A percentile compares a stretch with the other conserved stretches of the same genome.
Conservation (phyloP, 2,888 invertebrate genomes). For the Caenorhabditis becei region DNA sequence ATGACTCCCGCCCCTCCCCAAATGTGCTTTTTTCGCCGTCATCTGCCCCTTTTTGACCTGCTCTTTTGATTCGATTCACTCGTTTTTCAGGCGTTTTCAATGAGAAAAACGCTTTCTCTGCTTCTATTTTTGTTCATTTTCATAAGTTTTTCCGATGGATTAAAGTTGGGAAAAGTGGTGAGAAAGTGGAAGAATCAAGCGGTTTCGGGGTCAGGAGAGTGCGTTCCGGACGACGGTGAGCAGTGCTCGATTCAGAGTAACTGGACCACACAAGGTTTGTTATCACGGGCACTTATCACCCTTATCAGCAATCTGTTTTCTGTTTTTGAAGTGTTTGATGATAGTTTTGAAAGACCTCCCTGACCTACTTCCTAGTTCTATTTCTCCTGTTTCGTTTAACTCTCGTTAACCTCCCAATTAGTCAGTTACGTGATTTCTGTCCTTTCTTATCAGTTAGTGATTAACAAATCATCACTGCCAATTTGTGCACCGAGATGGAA, state of each 20-base stretch:
- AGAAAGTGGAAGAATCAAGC: conserved; percentile 24
- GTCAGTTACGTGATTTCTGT: background rate
- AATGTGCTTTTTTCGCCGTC: conserved; percentile 4
- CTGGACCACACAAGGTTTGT: conserved; percentile 29
- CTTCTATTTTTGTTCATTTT: conserved; percentile 1
- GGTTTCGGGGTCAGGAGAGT: background rate
- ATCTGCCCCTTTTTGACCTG: conserved; percentile 10
- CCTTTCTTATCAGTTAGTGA: background rate
- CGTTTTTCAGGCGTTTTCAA: conserved; percentile 4
- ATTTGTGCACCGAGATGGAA: background rate
- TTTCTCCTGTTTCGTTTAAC: too few relatives aligned
- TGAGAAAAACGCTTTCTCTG: conserved; percentile 14
- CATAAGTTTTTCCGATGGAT: conserved; percentile 20
- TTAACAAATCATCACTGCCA: conserved; percentile 6
- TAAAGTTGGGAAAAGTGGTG: conserved; percentile 30
- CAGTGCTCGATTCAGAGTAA: conserved; percentile 34
- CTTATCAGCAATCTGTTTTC: background rate
- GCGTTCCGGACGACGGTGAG: conserved; percentile 36
- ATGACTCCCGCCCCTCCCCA: conserved; percentile 7
- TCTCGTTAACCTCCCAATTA: too few relatives aligned
- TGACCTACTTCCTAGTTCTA: too few relatives aligned
- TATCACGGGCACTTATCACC: too few relatives aligned
- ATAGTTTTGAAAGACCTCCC: too few relatives aligned
- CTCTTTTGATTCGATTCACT: conserved; percentile 27
- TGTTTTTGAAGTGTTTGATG: too few relatives aligned